Percentiles rank a stretch among this genome's conserved stretches.
Conservation (phyloP, 2,888 invertebrate species). For the Thysanoteuthis rhombus region DNA sequence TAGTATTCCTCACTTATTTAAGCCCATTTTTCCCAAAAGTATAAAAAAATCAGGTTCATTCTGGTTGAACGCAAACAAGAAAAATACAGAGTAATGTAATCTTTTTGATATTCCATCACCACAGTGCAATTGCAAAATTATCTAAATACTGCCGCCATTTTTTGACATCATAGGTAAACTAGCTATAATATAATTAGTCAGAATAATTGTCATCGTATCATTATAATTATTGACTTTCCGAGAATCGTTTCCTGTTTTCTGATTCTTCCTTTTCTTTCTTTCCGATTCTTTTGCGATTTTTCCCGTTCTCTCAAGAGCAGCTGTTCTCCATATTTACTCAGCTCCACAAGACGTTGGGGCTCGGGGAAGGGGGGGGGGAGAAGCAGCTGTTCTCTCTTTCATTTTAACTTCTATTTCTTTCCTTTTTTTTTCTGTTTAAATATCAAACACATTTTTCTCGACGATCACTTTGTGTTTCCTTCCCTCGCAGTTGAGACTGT, state of each 20-base stretch:
- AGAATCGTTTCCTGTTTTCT: not conserved
- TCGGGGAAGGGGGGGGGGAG: not conserved
- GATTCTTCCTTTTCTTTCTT: not conserved
- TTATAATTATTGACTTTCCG: too few relatives aligned
- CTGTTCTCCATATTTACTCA: not conserved
- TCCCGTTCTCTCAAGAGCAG: not conserved
- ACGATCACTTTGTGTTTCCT: not conserved
- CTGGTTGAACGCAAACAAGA: too few relatives aligned
- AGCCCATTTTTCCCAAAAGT: too few relatives aligned
- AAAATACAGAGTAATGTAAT: too few relatives aligned
- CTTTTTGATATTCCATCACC: too few relatives aligned
- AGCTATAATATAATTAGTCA: too few relatives aligned
- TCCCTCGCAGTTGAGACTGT: not conserved
- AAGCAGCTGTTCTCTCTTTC: not conserved
- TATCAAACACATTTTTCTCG: not conserved
- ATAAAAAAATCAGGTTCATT: too few relatives aligned
- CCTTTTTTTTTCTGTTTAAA: not conserved
- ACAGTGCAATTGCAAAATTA: too few relatives aligned
- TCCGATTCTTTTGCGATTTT: not conserved
- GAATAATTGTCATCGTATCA: too few relatives aligned
- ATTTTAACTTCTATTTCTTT: not conserved
- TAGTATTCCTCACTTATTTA: too few relatives aligned
- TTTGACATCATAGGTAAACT: too few relatives aligned
- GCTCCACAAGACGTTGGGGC: not conserved
- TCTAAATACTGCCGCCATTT: too few relatives aligned